These are phyloP conservation scores for Podargus strigoides DNA, from an alignment of 2,797 vertebrate species.

Conservation along the genomic window DNA sequence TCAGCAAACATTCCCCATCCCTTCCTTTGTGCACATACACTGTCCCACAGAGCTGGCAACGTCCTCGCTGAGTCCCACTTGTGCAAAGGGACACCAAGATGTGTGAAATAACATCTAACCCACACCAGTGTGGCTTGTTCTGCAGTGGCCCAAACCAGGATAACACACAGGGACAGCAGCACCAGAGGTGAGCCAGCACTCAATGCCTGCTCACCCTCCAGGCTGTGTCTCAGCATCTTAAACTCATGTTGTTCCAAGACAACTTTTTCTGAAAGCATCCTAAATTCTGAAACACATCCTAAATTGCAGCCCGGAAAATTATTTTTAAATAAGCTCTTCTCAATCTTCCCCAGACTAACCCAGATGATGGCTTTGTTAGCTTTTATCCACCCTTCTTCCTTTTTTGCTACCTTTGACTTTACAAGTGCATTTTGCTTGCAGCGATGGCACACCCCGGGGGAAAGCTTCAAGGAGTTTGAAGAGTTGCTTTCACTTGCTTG, in stretches of 20 bases:
- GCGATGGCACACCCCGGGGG: accelerated
- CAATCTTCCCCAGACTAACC: neutral
- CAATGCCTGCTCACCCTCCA: accelerated
- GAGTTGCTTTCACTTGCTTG: neutral
- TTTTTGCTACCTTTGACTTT: neutral
- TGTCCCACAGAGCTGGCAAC: accelerated
- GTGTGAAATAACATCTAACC: neutral
- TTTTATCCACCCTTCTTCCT: neutral
- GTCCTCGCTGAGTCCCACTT: accelerated
- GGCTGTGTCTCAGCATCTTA: neutral
- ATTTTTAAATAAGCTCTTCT: neutral
- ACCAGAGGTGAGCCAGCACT: accelerated
- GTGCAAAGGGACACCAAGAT: accelerated
- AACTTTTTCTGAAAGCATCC: neutral
- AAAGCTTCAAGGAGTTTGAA: neutral
- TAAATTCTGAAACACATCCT: neutral
- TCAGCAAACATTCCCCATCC: neutral
- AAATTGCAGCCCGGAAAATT: neutral
- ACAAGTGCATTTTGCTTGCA: neutral
- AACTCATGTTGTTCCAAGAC: accelerated
- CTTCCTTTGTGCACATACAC: no score
- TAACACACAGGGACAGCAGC: accelerated
- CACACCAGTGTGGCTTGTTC: neutral
- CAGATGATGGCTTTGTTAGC: neutral
- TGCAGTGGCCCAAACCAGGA: neutral